These are phyloP conservation scores for Pseudopleuronectes americanus DNA, from an alignment of 2,797 vertebrate genomes.

Conservation along the genomic window DNA sequence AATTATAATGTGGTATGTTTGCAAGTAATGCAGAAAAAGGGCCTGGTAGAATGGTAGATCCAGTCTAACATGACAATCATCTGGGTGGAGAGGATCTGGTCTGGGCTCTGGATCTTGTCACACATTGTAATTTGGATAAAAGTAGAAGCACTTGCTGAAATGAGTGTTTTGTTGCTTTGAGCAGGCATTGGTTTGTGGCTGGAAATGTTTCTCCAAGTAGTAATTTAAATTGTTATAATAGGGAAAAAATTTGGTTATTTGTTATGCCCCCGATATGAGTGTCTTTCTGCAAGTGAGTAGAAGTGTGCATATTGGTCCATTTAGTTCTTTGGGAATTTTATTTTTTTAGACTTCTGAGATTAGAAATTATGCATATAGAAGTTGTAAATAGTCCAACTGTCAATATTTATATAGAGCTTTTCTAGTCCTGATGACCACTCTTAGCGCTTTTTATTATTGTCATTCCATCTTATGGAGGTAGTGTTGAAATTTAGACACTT, in stretches of 20 bases:
- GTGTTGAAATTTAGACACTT: not conserved
- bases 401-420: too few relatives aligned
- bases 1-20: conserved; percentile 36
- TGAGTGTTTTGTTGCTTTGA: not conserved
- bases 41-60: conserved; percentile 7
- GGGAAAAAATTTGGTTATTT: not conserved
- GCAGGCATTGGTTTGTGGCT: not conserved
- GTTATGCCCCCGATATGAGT: not conserved
- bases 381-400: too few relatives aligned
- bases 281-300: not conserved
- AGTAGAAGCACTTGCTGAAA: conserved; percentile 34
- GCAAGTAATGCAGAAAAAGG: conserved; percentile 10
- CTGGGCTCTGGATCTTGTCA: not conserved
- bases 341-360: too few relatives aligned
- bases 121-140: conserved; percentile 57
- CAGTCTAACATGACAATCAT: conserved; percentile 21
- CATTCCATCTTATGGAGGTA: conserved; percentile 10
- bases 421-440: too few relatives aligned
- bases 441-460: not conserved
- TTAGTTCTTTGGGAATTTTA: too few relatives aligned
- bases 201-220: conserved; percentile 6
- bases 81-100: conserved; percentile 15
- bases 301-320: not conserved
- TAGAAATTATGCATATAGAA: too few relatives aligned
- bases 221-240: conserved; percentile 3